phyloP scores from a whole-genome alignment of 2,113 vertebrate species.

The Pseudopipra pipra region DNA sequence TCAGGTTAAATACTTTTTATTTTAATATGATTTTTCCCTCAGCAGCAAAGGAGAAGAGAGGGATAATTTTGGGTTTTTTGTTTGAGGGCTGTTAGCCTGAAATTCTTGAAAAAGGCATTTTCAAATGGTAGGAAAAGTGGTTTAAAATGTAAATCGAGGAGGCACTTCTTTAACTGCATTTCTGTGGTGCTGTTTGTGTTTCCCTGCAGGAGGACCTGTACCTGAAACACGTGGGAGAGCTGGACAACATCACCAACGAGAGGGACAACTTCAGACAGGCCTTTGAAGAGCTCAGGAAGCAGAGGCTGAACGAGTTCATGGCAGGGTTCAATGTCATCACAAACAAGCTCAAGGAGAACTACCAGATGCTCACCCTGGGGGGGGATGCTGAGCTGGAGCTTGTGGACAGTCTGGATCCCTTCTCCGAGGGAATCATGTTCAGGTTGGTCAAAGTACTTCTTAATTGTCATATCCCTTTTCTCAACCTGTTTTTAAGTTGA shows the following conservation, averaged over 20 bases:
- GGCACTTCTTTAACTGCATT: not conserved
- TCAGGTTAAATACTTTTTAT: not conserved
- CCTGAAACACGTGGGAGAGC: conserved; percentile 87
- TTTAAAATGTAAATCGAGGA: not conserved
- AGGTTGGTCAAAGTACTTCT: conserved; percentile 76
- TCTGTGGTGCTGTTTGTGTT: not conserved
- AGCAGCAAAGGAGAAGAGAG: not conserved
- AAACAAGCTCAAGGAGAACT: conserved; percentile 97
- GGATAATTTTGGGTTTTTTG: not conserved
- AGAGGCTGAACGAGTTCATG: conserved; percentile 96
- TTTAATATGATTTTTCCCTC: not conserved
- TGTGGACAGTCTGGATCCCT: conserved; percentile 96
- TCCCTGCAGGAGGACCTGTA: conserved; percentile 88
- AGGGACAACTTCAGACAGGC: conserved; percentile 87
- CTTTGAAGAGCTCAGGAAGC: conserved; percentile 89
- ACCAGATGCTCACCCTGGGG: conserved; percentile 96
- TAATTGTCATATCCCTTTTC: not conserved
- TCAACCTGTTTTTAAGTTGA: not conserved
- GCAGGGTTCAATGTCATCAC: conserved; percentile 95
- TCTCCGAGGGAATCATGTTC: conserved; percentile 97
- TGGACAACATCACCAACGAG: conserved; percentile 88
- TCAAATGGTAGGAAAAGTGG: not conserved
- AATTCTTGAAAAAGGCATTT: not conserved
- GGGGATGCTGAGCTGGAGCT: conserved; percentile 96
- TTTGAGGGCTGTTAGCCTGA: not conserved